Percentiles rank a stretch among this genome's conserved stretches.
Evolutionary conservation across 2,888 invertebrate genomes (phyloP).

Genomic region (Xanthorhoe spadicearia): DNA sequence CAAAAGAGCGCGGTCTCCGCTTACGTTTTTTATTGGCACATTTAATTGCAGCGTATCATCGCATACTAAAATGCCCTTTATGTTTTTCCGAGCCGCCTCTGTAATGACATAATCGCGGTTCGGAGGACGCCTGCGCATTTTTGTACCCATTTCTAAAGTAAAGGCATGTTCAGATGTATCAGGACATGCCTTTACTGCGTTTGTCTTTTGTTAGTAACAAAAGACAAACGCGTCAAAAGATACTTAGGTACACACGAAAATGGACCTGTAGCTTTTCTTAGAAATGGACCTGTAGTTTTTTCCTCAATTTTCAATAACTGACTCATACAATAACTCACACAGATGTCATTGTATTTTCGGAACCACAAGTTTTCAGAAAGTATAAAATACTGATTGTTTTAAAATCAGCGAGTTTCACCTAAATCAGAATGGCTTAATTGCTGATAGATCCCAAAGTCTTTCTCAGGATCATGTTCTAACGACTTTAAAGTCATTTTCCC

Average conservation of each 20-base stretch:
- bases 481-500: too few relatives aligned
- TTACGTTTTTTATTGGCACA: conserved; percentile 51
- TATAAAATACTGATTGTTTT: too few relatives aligned
- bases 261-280: background rate
- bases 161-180: background rate
- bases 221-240: background rate
- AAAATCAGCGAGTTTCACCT: too few relatives aligned
- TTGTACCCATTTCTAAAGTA: conserved; percentile 17
- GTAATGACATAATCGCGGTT: conserved; percentile 81
- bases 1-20: conserved; percentile 41
- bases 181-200: background rate
- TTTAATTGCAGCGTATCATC: conserved; percentile 83
- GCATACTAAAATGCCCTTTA: conserved; percentile 81
- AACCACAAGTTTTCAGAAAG: too few relatives aligned
- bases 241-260: background rate
- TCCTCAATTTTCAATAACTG: too few relatives aligned
- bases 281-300: background rate
- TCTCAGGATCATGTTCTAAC: too few relatives aligned
- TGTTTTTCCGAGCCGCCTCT: conserved; percentile 64
- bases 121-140: conserved; percentile 55
- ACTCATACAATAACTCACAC: too few relatives aligned
- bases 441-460: too few relatives aligned
- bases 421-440: too few relatives aligned
- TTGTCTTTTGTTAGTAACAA: too few relatives aligned
- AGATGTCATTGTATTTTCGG: too few relatives aligned